phyloP scores from a whole-genome alignment of 2,113 vertebrate genomes.

The Rhagologus leucostigma region DNA sequence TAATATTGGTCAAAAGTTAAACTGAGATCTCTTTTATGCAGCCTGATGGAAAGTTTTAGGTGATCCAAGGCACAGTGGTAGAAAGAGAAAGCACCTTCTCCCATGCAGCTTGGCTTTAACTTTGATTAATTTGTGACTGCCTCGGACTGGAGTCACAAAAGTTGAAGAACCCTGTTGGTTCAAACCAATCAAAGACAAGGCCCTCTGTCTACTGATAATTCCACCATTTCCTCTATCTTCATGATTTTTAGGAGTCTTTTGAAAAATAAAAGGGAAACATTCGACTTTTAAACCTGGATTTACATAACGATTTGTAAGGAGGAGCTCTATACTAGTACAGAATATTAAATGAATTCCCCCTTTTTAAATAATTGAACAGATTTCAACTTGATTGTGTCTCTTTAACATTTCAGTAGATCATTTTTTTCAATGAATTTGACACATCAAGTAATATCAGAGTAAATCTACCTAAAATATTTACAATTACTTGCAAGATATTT shows the following conservation, averaged over 20 bases:
- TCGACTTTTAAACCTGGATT: not conserved
- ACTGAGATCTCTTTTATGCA: not conserved
- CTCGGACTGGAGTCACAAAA: not conserved
- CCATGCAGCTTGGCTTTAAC: not conserved
- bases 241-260: not conserved
- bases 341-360: not conserved
- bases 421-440: constrained; percentile 27
- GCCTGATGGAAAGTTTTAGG: not conserved
- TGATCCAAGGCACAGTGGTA: not conserved
- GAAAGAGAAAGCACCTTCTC: not conserved
- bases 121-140: not conserved
- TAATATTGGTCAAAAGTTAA: not conserved
- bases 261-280: not conserved
- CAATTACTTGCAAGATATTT: constrained; percentile 41
- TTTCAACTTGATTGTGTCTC: constrained; percentile 27
- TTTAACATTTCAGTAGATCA: constrained; percentile 2
- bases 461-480: constrained; percentile 61
- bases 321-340: not conserved
- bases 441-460: constrained; percentile 41
- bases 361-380: constrained; percentile 36
- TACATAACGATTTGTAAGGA: not conserved
- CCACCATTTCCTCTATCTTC: not conserved
- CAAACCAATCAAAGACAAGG: not conserved
- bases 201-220: not conserved
- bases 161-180: not conserved